Evolutionary conservation across 1,140 invertebrate genomes (phyloP), one percentile per base, ranked within the genome.

Genomic region (Stegodyphus mimosarum): DNA sequence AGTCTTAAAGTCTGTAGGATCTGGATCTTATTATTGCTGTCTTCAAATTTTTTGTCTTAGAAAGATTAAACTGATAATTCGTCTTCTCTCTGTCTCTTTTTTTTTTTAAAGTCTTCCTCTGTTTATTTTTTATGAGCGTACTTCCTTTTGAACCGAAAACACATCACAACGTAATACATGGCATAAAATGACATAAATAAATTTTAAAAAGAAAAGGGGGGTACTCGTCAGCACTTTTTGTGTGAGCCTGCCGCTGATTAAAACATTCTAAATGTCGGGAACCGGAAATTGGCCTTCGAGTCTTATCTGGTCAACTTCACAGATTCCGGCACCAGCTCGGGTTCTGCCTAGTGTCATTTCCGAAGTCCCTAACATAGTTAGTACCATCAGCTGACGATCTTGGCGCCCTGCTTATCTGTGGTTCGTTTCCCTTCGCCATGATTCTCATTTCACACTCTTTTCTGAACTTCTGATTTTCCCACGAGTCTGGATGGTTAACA

Each of bases 291-390:
- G 77, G 66, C 15, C 11, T 70, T 70, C 6, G 13, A 53, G 18
- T 55, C 53, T 80, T 80, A 80, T 80, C 78, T 81, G 78, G 78
- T 72, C 78, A 81, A 7, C 66, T 55, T 79, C 77, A 67, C 17
- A 60, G 4, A 60, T 48, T 60, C 6, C 63, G 63, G n/a, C 48
- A 52, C 11, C 50, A 55, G 63, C 49, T 11, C 33, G 49, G 50
- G 66, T n/a, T 67, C 76, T 78, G 76, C 50, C 50, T 70, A 13
- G 48, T 69, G 76, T 78, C 76, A 81, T 9, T 15, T 6, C 17
- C 17, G 51, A 79, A 79, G 11, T 77, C 75, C 78, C 78, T 81
- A 81, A 81, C 78, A 52, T 55, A 72, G 78, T 81, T 81, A 81
- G 69, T 69, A 81, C 78, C 78, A 55, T 55, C 13, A 60, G 17